Evolutionary conservation across 2,113 vertebrate genomes (phyloP).

Genomic region (Alaudala cheleensis): DNA sequence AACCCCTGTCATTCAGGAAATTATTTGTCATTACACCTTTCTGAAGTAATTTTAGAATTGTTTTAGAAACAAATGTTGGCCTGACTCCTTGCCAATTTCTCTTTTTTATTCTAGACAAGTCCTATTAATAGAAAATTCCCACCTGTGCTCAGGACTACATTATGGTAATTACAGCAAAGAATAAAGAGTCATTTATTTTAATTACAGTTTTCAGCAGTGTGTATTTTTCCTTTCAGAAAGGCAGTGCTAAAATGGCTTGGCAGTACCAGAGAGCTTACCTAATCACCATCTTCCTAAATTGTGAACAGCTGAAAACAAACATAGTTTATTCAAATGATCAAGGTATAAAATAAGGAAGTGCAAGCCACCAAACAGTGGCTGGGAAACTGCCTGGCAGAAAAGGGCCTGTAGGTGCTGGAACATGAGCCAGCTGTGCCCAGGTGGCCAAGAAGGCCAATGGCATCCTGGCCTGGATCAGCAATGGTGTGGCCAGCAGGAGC

Average conservation of each 20-base stretch:
- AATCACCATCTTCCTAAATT: constrained; percentile 6
- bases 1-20: background rate
- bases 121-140: constrained; percentile 6
- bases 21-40: background rate
- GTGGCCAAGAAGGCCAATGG: background rate
- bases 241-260: background rate
- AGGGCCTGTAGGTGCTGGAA: background rate
- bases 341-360: background rate
- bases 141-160: constrained; percentile 35
- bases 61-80: background rate
- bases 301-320: constrained; percentile 12
- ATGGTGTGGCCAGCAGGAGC: background rate
- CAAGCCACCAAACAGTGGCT: background rate
- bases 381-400: background rate
- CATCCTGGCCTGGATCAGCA: background rate
- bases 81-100: background rate
- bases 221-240: constrained; percentile 18
- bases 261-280: background rate
- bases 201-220: constrained; percentile 18
- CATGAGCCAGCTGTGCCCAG: background rate
- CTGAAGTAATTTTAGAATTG: background rate
- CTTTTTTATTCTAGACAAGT: constrained; percentile 16
- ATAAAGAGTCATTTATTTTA: constrained; percentile 14
- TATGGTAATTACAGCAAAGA: constrained; percentile 12
- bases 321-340: background rate